Evolutionary conservation across 2,888 invertebrate genomes (phyloP).

Genomic region (Pristionchus fissidentatus): DNA sequence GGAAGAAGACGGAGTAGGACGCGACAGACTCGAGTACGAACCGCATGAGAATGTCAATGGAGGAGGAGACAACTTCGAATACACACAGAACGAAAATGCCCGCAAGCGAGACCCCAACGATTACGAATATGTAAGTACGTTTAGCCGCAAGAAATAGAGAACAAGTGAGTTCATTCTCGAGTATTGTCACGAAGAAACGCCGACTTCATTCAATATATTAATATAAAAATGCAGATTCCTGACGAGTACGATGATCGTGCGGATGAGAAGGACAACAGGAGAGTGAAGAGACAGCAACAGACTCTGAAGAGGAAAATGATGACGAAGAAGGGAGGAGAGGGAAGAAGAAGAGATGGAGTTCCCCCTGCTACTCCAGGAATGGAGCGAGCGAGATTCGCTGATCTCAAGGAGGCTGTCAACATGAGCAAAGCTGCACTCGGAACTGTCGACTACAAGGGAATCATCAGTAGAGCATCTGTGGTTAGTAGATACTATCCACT

Average conservation of each 20-base stretch:
- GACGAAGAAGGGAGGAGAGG: constrained; percentile 38
- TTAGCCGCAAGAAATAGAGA: no score
- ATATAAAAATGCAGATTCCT: background rate
- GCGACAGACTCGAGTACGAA: constrained; percentile 23
- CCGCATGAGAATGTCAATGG: background rate
- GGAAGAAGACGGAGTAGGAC: constrained; percentile 45
- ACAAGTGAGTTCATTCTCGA: no score
- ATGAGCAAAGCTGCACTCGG: constrained; percentile 68
- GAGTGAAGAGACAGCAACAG: constrained; percentile 44
- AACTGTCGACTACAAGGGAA: constrained; percentile 71
- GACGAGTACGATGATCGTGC: constrained; percentile 47
- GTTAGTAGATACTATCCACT: constrained; percentile 48
- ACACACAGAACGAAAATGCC: constrained; percentile 52
- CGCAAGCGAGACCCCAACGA: constrained; percentile 47
- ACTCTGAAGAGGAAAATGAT: background rate
- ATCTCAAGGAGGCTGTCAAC: constrained; percentile 70
- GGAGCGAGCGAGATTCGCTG: constrained; percentile 55
- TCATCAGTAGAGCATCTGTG: constrained; percentile 64
- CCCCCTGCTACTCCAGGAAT: background rate
- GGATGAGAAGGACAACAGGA: background rate
- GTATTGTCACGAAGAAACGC: no score
- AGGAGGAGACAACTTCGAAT: constrained; percentile 56
- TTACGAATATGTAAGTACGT: constrained; percentile 57
- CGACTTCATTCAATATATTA: no score
- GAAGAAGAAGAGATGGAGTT: constrained; percentile 44